These are phyloP conservation scores for Pampusana beccarii DNA, from an alignment of 2,113 vertebrate species.

Conservation along the genomic window DNA sequence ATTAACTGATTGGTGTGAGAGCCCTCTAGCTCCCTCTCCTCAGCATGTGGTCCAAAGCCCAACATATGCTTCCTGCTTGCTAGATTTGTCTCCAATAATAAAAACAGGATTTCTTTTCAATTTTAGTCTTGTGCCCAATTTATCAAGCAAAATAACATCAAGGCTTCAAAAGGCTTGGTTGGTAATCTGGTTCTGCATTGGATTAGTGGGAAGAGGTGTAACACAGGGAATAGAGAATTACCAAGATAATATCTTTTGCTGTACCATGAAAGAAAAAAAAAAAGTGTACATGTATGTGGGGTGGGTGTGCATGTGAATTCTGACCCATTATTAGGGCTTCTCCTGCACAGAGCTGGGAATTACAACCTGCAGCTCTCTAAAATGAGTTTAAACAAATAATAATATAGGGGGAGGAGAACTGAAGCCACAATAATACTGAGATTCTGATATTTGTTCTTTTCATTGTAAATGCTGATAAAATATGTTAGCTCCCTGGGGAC, in stretches of 20 bases:
- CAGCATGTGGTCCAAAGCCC: constrained; percentile 62
- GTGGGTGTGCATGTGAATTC: neutral
- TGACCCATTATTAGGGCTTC: neutral
- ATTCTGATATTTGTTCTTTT: constrained; percentile 25
- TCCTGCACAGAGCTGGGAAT: neutral
- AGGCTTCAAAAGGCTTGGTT: constrained; percentile 52
- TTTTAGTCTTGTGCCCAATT: constrained; percentile 61
- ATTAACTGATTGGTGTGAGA: constrained; percentile 70
- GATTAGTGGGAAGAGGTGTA: constrained; percentile 32
- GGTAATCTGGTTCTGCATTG: constrained; percentile 41
- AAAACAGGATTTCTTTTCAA: constrained; percentile 77
- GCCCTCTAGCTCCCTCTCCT: constrained; percentile 53
- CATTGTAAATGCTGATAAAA: constrained; percentile 21
- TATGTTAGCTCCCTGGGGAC: neutral
- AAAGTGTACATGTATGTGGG: neutral
- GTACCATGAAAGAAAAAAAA: neutral
- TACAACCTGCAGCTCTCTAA: constrained; percentile 34
- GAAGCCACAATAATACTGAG: neutral
- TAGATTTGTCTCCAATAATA: constrained; percentile 76
- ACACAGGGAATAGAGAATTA: neutral
- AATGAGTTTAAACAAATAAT: neutral
- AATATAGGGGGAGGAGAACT: neutral
- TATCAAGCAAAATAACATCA: constrained; percentile 66
- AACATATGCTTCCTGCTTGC: constrained; percentile 70
- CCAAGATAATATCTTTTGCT: constrained; percentile 12